phyloP scores from a whole-genome alignment of 2,797 vertebrate species.

The Petrocephalus schoutedeni region DNA sequence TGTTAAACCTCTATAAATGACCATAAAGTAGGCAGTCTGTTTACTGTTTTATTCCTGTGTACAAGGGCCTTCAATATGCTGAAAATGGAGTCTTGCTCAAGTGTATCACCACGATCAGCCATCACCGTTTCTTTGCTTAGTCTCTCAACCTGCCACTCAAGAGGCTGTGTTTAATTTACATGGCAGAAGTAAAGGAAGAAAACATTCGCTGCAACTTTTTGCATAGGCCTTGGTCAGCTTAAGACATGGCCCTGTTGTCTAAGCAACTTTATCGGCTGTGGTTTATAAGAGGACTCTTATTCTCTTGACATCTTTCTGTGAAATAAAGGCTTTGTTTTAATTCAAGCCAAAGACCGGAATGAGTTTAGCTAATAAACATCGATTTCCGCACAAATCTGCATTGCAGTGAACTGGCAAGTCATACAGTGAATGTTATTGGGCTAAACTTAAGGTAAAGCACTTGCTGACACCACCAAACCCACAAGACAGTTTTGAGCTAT shows the following conservation, averaged over 20 bases:
- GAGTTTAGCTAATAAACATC: background rate
- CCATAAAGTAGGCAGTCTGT: background rate
- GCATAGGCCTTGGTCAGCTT: background rate
- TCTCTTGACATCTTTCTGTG: background rate
- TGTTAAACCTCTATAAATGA: background rate
- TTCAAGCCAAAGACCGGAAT: background rate
- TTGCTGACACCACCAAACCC: background rate
- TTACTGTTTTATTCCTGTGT: background rate
- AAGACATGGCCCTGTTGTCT: background rate
- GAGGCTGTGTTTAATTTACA: background rate
- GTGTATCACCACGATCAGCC: background rate
- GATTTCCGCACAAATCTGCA: background rate
- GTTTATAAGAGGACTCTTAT: background rate
- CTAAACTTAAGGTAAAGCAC: background rate
- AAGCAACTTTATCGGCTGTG: background rate
- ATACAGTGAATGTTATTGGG: background rate
- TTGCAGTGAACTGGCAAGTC: background rate
- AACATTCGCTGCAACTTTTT: background rate
- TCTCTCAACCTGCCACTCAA: background rate
- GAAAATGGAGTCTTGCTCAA: background rate
- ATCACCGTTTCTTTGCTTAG: background rate
- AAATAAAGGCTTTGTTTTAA: slow-evolving; percentile 14
- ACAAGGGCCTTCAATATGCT: background rate
- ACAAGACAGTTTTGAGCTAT: background rate
- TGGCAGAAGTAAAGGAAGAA: background rate